phyloP scores from a whole-genome alignment of 1,140 invertebrate species.

The Thaumatotibia leucotreta region DNA sequence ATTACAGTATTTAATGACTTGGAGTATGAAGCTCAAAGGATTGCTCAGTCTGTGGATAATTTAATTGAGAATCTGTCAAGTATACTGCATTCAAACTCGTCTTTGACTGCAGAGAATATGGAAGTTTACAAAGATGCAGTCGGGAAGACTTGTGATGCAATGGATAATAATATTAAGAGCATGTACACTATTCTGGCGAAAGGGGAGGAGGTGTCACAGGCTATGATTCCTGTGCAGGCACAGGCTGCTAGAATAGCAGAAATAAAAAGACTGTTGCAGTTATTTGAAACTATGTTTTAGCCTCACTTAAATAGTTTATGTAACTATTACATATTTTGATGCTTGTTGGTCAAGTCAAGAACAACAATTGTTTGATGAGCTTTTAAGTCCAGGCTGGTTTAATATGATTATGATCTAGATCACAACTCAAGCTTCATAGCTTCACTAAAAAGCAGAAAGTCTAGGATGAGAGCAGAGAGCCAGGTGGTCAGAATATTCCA shows the following conservation, averaged over 20 bases:
- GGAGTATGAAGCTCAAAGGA: slow-evolving; percentile 91
- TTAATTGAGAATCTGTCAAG: slow-evolving; percentile 91
- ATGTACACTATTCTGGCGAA: slow-evolving; percentile 98
- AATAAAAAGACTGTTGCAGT: slow-evolving; percentile 81
- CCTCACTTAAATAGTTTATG: neutral
- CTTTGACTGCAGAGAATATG: slow-evolving; percentile 94
- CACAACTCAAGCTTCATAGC: too few relatives aligned
- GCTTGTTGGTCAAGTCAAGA: too few relatives aligned
- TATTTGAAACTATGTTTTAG: slow-evolving; percentile 81
- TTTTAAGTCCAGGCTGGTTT: too few relatives aligned
- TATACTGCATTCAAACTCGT: slow-evolving; percentile 84
- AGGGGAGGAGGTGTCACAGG: slow-evolving; percentile 94
- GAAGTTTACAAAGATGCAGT: slow-evolving; percentile 95
- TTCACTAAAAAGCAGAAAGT: too few relatives aligned
- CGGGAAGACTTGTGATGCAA: slow-evolving; percentile 94
- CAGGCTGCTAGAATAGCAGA: slow-evolving; percentile 89
- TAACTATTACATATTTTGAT: too few relatives aligned
- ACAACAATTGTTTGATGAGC: too few relatives aligned
- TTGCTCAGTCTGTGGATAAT: slow-evolving; percentile 92
- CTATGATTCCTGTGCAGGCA: slow-evolving; percentile 91
- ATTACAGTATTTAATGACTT: slow-evolving; percentile 91
- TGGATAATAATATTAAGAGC: slow-evolving; percentile 96
- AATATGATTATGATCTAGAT: too few relatives aligned
- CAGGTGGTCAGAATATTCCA: too few relatives aligned
- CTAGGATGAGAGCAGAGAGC: too few relatives aligned